Evolutionary conservation across 2,888 invertebrate species (phyloP), one percentile per base, ranked within the genome.

Genomic region (Slavum lentiscoides): DNA sequence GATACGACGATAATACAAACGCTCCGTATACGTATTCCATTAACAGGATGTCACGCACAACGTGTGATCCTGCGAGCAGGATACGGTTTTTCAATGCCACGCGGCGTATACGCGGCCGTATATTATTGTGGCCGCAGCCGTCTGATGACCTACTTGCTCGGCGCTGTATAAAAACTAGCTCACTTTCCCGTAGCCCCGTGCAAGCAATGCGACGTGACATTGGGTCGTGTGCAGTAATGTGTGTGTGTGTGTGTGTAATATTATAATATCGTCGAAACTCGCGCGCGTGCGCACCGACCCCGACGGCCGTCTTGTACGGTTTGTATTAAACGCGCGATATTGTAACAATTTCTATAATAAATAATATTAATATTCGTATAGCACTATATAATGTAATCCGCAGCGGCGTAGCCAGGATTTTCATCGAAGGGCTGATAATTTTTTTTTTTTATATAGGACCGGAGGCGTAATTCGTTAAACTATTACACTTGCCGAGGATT

Each of bases 91-190:
- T 80, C 77, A 72, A 80, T 72, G 77, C 77, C 70, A 23, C 30
- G 49, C 70, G 58, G 43, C 7, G 6, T 11, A 11, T 11, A 43
- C 61, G 61, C 69, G 55, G 37, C 30, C 69, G 55, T 43, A 43
- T 43, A 30, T 30, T 30, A 30, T 30, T 30, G 4, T 4, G 30
- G 67, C 76, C 62, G 49, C 49, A n/a, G 61, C 76, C 70, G 80
- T 72, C 80, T 72, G 70, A 23, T 72, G 80, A 80, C 80, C 80
- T 72, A 80, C 80, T 80, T 80, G 80, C 61, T 49, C 69, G 53
- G 21, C 15, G 70, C n/a, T 39, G 55, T 23, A 80, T 72, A 72
- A 64, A 80, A 80, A 80, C 70, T 72, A 72, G 80, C 70, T 72
- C 80, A 70, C 80, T 80, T 80, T 80, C 80, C 72, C 72, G 64